Base-by-base conservation (phyloP, 2,888 invertebrate species). In the Ernsta delagoae region DNA sequence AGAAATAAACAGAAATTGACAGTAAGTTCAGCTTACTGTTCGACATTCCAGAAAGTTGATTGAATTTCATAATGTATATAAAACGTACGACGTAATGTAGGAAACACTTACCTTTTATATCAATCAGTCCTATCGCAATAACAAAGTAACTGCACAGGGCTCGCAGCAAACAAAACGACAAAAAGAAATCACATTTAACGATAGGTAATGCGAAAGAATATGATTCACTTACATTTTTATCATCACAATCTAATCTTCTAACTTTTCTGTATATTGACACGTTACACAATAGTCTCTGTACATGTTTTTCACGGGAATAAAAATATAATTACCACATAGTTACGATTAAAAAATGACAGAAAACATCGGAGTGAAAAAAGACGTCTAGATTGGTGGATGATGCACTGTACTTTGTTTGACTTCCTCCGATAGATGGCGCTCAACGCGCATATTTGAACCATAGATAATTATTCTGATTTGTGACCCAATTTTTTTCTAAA, bases 351-450 rank as follows among this genome's bases (percentile, higher is more conserved):
- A 76, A 80, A 80, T 86, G 87, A 88, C 89, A 89, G 89, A 90
- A 89, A 90, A 88, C 88, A 91, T 85, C 84, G 81, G 83, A 86
- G 84, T 85, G 83, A 81, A 87, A 88, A 88, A 88, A 89, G 88
- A 91, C 89, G 90, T 90, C 85, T 81, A 80, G 76, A 75, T 75
- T 72, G 79, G 78, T n/a, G n/a, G n/a, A n/a, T n/a, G n/a, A n/a
- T n/a, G 82, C 83, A 82, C 80, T 81, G 74, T 77, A 78, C 75
- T 80, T 76, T 71, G 65, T 63, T 9, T 67, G 76, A 70, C 73
- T 61, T 61, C 56, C 57, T 69, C 74, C 87, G 79, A 80, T 77
- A 92, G 91, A 91, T 90, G 92, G 88, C 88, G 84, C 73, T 48
- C 48, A 48, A 1, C 73, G 70, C 45, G 45, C 39, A 62, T 59